phyloP scores from a whole-genome alignment of 2,113 vertebrate species.

The Notechis scutatus region DNA sequence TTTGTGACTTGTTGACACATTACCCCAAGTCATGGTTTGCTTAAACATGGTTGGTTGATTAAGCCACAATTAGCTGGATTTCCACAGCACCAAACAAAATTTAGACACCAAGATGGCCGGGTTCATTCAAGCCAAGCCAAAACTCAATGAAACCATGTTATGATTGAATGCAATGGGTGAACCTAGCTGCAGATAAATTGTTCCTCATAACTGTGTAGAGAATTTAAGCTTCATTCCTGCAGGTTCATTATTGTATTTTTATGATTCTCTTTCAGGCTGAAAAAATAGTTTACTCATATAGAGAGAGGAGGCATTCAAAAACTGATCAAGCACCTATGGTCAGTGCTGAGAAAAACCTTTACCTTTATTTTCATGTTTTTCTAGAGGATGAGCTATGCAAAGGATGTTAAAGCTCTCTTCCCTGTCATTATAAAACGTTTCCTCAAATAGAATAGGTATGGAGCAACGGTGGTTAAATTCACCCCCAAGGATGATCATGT shows the following conservation, averaged over 20 bases:
- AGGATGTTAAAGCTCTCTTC: constrained; percentile 95
- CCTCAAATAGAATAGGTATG: constrained; percentile 90
- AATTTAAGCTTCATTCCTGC: not conserved
- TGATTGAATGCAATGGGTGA: not conserved
- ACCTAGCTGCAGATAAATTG: not conserved
- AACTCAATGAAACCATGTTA: not conserved
- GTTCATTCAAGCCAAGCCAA: not conserved
- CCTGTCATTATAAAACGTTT: constrained; percentile 95
- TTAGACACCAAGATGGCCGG: not conserved
- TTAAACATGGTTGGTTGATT: not conserved
- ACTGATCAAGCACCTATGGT: not conserved
- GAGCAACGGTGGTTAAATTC: constrained; percentile 73
- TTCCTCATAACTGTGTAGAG: not conserved
- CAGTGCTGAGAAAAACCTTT: constrained; percentile 26
- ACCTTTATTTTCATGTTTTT: constrained; percentile 76
- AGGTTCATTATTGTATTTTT: not conserved
- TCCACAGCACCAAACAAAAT: not conserved
- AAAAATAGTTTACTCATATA: not conserved
- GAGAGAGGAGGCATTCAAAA: not conserved
- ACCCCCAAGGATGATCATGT: constrained; percentile 79
- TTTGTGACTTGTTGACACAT: not conserved
- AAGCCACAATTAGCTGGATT: not conserved
- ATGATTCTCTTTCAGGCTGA: not conserved
- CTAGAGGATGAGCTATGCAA: constrained; percentile 85
- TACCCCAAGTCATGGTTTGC: not conserved